Percentiles rank a stretch among this genome's conserved stretches.
Conservation (phyloP, 2,888 invertebrate genomes). For the Drepanosiphum platanoidis region DNA sequence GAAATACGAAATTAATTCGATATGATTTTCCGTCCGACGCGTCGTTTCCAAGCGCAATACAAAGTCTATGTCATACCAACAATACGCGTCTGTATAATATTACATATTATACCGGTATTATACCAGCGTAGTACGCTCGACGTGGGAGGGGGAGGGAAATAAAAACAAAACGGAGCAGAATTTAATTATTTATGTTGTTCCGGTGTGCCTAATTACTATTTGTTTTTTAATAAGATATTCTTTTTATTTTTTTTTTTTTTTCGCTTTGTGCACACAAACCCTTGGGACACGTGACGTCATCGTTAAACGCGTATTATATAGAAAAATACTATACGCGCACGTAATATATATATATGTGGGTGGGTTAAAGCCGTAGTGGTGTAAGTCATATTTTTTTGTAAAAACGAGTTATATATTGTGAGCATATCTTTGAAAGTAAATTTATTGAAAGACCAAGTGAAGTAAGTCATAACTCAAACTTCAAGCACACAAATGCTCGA, state of each 20-base stretch:
- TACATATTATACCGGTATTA: not conserved
- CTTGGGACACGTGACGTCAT: not conserved
- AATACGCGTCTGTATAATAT: not conserved
- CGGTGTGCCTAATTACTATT: constrained; percentile 13
- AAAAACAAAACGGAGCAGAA: not conserved
- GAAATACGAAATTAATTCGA: not conserved
- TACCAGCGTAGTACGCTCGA: too few species aligned
- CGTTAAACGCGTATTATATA: too few species aligned
- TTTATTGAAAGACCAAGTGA: too few species aligned
- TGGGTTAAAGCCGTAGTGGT: too few species aligned
- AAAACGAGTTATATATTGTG: too few species aligned
- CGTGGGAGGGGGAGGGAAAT: not conserved
- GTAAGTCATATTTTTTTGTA: too few species aligned
- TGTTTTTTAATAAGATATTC: not conserved
- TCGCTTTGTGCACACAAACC: not conserved
- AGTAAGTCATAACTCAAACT: too few species aligned
- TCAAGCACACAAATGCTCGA: too few species aligned
- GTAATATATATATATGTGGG: too few species aligned
- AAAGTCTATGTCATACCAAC: not conserved
- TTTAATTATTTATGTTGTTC: constrained; percentile 23
- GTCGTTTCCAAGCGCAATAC: too few species aligned
- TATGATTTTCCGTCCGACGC: not conserved
- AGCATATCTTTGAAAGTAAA: too few species aligned
- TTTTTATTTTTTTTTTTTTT: not conserved
- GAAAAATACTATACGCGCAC: too few species aligned